A percentile compares a stretch with the other conserved stretches of the same genome.
Conservation (phyloP, 2,113 vertebrate species). For the Lutjanus erythropterus region DNA sequence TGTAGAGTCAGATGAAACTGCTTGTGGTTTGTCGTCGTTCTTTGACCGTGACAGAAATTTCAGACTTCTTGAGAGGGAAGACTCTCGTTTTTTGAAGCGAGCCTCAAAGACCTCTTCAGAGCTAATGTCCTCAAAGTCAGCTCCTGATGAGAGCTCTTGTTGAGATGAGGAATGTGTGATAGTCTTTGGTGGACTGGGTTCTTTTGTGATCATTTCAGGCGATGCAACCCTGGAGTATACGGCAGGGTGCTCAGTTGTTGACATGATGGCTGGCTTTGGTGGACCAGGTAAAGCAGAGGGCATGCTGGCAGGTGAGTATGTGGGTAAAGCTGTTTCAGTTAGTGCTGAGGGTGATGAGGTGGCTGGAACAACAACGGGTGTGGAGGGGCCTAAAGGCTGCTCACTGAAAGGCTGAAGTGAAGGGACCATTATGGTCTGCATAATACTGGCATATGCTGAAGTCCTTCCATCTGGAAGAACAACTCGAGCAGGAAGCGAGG, state of each 20-base stretch:
- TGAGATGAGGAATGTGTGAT: slow-evolving; percentile 58
- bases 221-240: slow-evolving; percentile 86
- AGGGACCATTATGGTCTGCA: slow-evolving; percentile 90
- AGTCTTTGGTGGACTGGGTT: slow-evolving; percentile 81
- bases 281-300: slow-evolving; percentile 37
- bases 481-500: slow-evolving; percentile 69
- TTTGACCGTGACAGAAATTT: slow-evolving; percentile 91
- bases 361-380: slow-evolving; percentile 35
- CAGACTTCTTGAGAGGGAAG: slow-evolving; percentile 90
- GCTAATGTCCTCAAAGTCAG: slow-evolving; percentile 88
- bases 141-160: slow-evolving; percentile 60
- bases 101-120: slow-evolving; percentile 97
- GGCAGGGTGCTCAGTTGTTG: slow-evolving; percentile 84
- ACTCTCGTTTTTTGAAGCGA: slow-evolving; percentile 94
- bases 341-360: slow-evolving; percentile 22
- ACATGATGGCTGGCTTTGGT: slow-evolving; percentile 51
- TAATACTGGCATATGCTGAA: slow-evolving; percentile 93
- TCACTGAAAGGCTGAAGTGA: slow-evolving; percentile 65
- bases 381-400: slow-evolving; percentile 40
- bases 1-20: slow-evolving; percentile 47
- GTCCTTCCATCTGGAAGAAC: slow-evolving; percentile 84
- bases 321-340: slow-evolving; percentile 20
- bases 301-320: slow-evolving; percentile 22
- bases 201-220: slow-evolving; percentile 80
- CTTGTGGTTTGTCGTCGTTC: slow-evolving; percentile 88